Evolutionary conservation across 2,888 invertebrate species (phyloP).

Genomic region (Nemurella pictetii): DNA sequence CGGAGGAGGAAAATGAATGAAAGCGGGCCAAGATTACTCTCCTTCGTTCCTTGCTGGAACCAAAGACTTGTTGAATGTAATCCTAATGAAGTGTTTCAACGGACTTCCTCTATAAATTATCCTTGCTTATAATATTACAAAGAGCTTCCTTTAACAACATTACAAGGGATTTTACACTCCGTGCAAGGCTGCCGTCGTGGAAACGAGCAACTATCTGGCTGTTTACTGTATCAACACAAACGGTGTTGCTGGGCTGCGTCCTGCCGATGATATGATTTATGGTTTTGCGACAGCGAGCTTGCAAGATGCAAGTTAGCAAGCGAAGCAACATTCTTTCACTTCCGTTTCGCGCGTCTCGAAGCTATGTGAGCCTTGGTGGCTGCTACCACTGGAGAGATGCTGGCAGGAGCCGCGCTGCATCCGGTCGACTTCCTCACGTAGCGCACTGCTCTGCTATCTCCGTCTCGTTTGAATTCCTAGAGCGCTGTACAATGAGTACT

Average conservation of each 20-base stretch:
- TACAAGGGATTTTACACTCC: neutral
- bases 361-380: too few species aligned
- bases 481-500: neutral
- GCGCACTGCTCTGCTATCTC: too few species aligned
- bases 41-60: neutral
- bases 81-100: constrained; percentile 25
- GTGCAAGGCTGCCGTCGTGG: neutral
- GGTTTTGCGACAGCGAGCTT: neutral
- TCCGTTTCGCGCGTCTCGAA: too few species aligned
- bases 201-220: constrained; percentile 8
- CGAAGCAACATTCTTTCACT: neutral
- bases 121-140: constrained; percentile 13
- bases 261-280: constrained; percentile 6
- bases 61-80: constrained; percentile 14
- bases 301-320: neutral
- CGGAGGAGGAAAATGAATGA: neutral
- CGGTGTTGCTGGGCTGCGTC: neutral
- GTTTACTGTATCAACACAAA: neutral
- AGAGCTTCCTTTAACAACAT: constrained; percentile 16
- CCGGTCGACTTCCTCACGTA: neutral
- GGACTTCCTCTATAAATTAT: constrained; percentile 29
- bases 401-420: too few species aligned
- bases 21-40: neutral
- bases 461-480: neutral
- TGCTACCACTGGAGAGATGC: too few species aligned